Conservation (phyloP, 2,797 vertebrate species). For the Triplophysa bombifrons region DNA sequence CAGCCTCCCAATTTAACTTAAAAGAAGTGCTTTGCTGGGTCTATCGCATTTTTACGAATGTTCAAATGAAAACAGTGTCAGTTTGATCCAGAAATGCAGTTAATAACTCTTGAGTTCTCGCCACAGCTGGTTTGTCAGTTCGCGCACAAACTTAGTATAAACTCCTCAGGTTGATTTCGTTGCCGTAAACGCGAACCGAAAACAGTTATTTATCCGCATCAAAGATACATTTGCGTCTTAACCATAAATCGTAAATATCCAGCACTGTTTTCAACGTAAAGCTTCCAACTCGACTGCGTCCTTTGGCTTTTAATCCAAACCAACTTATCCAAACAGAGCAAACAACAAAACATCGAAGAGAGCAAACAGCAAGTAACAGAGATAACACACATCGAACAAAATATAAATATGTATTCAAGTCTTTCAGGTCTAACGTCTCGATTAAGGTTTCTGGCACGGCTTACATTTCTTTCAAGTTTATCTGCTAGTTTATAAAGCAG, state of each 20-base stretch:
- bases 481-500: conserved; percentile 58
- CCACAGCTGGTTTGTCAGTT: conserved; percentile 28
- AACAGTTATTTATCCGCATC: not conserved
- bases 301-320: conserved; percentile 36
- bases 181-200: conserved; percentile 2
- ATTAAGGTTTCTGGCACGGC: conserved; percentile 18
- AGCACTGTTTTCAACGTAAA: not conserved
- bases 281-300: conserved; percentile 17
- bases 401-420: not conserved
- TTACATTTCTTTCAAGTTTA: conserved; percentile 56
- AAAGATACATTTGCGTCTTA: not conserved
- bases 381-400: not conserved
- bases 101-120: not conserved
- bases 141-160: conserved; percentile 37
- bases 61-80: not conserved
- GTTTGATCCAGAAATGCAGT: not conserved
- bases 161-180: conserved; percentile 33
- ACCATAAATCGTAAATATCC: not conserved
- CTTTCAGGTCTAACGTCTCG: conserved; percentile 12
- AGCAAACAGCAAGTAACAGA: not conserved
- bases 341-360: conserved; percentile 5
- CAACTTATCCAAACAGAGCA: conserved; percentile 26
- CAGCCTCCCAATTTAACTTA: conserved; percentile 60
- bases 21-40: conserved; percentile 54
- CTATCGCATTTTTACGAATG: conserved; percentile 67